Evolutionary conservation across 2,797 vertebrate species (phyloP).

Genomic region (Molossus molossus): DNA sequence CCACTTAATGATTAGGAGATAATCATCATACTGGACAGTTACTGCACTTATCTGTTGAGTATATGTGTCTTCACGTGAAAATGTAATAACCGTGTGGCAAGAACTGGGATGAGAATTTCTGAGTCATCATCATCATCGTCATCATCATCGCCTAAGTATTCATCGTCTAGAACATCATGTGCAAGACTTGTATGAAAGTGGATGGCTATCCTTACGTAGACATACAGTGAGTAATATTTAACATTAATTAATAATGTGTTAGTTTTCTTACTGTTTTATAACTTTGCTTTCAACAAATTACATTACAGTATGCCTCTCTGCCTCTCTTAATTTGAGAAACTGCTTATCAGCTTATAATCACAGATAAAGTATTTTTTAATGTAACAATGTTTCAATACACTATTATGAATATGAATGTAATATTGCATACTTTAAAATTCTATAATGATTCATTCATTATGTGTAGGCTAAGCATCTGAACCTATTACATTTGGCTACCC

Average conservation of each 20-base stretch:
- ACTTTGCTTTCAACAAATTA: conserved; percentile 8
- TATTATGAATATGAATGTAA: neutral
- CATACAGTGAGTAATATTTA: neutral
- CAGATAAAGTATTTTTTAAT: neutral
- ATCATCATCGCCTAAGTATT: neutral
- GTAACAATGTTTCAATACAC: neutral
- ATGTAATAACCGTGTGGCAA: neutral
- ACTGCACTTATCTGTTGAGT: neutral
- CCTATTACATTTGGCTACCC: neutral
- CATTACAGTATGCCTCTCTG: neutral
- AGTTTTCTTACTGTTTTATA: neutral
- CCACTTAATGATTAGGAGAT: neutral
- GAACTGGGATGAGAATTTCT: neutral
- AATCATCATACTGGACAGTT: neutral
- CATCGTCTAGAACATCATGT: neutral
- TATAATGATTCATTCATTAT: neutral
- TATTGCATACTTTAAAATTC: neutral
- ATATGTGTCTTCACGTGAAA: neutral
- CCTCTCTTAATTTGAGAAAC: neutral
- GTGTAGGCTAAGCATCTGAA: neutral
- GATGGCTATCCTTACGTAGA: neutral
- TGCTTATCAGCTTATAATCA: neutral
- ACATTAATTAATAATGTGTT: neutral
- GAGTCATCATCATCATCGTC: too few species aligned
- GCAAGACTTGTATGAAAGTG: neutral